Evolutionary conservation across 2,888 invertebrate species (phyloP), one percentile per base, ranked within the genome.

Genomic region (Synergus itoensis): DNA sequence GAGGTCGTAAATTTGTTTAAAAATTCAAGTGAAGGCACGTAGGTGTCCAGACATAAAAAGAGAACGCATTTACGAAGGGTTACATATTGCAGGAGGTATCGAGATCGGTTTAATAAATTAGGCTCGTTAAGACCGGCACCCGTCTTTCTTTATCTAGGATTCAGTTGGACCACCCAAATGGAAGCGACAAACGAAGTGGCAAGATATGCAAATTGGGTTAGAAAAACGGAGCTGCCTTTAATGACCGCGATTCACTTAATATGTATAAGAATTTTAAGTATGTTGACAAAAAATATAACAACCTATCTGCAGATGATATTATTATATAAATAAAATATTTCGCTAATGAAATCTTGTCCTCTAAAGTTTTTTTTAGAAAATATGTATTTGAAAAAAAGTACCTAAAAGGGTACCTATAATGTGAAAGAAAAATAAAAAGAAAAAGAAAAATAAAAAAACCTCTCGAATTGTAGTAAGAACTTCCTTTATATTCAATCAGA

Each of bases 61-160:
- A 43, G 48, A 48, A 73, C 53, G 53, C 36, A 73, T 73, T 73
- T 57, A 73, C 73, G 73, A 73, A 73, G 80, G 57, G 43, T 40
- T 63, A 36, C 79, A 73, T 77, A 77, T 69, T 67, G 77, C 45
- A 79, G 60, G 53, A 77, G 48, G 79, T 67, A 79, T 82, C 81
- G 76, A 82, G 83, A 65, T 79, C 76, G 69, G 80, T 84, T 81
- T 84, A 81, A 83, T 84, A 84, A 82, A 84, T 84, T 83, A 83
- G 81, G 63, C 82, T 84, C 83, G 80, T 83, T 84, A 84, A 82
- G 77, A 63, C 78, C 80, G 64, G 80, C 83, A 82, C 82, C 81
- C 73, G 77, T 78, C 80, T 73, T 69, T 69, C 69, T 79, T 77
- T 82, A 83, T 83, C 81, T 81, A 36, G 75, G 60, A 60, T 78